phyloP scores from a whole-genome alignment of 2,797 vertebrate species.

The Nothura maculosa region DNA sequence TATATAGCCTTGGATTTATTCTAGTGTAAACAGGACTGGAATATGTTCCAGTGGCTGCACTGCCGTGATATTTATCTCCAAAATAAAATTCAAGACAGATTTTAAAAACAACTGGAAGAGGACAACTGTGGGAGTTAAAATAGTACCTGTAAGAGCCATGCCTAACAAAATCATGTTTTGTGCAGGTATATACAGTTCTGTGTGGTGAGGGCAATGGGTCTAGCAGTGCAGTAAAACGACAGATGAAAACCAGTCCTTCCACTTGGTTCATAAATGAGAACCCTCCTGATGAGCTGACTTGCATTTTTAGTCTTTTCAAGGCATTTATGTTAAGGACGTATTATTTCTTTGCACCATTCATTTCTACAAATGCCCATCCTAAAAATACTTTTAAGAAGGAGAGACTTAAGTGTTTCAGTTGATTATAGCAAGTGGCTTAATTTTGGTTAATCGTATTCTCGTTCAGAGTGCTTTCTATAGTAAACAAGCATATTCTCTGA shows the following conservation, averaged over 20 bases:
- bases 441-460: conserved; percentile 19
- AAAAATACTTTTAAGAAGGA: conserved; percentile 32
- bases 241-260: not conserved
- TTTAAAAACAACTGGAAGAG: conserved; percentile 24
- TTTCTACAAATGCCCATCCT: conserved; percentile 29
- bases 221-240: not conserved
- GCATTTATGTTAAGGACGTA: not conserved
- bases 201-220: not conserved
- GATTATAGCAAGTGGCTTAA: conserved; percentile 37
- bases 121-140: not conserved
- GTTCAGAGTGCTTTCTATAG: conserved; percentile 32
- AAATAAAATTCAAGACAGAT: conserved; percentile 21
- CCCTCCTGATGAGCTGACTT: not conserved
- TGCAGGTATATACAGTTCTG: not conserved
- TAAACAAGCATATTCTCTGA: conserved; percentile 24
- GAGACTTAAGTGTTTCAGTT: not conserved
- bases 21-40: conserved; percentile 17
- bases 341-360: not conserved
- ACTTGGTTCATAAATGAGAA: not conserved
- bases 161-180: not conserved
- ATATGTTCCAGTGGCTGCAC: not conserved
- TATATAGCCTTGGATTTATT: conserved; percentile 32
- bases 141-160: not conserved
- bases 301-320: not conserved
- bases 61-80: conserved; percentile 50